phyloP scores from a whole-genome alignment of 1,140 invertebrate genomes.

The Berghia stephanieae region DNA sequence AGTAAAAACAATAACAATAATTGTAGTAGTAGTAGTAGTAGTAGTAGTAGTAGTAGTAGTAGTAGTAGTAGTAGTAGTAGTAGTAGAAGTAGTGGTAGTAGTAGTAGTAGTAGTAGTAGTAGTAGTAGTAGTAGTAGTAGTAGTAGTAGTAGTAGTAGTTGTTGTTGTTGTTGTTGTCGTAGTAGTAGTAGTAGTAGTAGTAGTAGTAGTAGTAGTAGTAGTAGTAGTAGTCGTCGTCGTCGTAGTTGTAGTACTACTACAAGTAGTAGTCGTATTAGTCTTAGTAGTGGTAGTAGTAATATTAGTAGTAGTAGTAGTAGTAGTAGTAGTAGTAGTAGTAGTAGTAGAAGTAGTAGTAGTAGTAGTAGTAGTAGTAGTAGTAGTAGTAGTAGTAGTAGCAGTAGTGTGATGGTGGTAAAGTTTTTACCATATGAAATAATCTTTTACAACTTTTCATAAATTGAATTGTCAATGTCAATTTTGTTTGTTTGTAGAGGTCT shows the following conservation, averaged over 20 bases:
- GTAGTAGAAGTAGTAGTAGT: not conserved
- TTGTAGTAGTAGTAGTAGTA: constrained; percentile 19
- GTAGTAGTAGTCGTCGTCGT: too few relatives aligned
- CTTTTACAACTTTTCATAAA: too few relatives aligned
- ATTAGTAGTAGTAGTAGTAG: too few relatives aligned
- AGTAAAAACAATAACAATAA: too few relatives aligned
- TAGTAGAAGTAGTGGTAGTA: constrained; percentile 8
- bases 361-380: constrained; percentile 7
- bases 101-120: constrained; percentile 10
- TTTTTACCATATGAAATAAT: too few relatives aligned
- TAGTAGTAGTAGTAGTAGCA: constrained; percentile 3
- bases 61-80: constrained; percentile 25
- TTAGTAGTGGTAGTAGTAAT: too few relatives aligned
- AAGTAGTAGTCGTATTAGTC: too few relatives aligned
- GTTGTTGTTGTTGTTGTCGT: too few relatives aligned
- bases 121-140: constrained; percentile 7
- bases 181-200: constrained; percentile 1
- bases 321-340: constrained; percentile 8
- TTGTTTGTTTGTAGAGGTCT: too few relatives aligned
- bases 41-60: constrained; percentile 27
- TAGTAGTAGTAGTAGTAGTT: constrained; percentile 3
- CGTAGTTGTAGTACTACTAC: too few relatives aligned
- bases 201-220: constrained; percentile 7
- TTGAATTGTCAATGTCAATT: too few relatives aligned
- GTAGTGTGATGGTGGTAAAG: too few relatives aligned